These are phyloP conservation scores for Hylomyscus alleni DNA, from an alignment of 2,797 vertebrate genomes.

Conservation along the genomic window DNA sequence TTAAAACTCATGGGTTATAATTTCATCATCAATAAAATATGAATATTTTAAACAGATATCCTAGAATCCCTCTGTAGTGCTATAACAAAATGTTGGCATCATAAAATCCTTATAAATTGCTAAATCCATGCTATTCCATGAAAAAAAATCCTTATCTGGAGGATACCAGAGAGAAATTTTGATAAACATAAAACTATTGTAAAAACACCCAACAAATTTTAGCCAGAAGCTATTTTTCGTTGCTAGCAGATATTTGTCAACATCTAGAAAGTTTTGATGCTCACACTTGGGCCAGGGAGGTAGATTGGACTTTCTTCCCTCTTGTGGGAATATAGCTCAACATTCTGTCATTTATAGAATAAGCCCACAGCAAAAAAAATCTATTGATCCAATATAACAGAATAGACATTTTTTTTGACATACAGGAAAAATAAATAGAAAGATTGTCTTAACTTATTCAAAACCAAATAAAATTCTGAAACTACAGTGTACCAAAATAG, in stretches of 20 bases:
- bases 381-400: not conserved
- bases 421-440: not conserved
- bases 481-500: not conserved
- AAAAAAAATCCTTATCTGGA: not conserved
- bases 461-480: constrained; percentile 40
- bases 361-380: not conserved
- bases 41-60: not conserved
- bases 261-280: not conserved
- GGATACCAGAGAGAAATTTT: not conserved
- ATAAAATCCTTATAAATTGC: not conserved
- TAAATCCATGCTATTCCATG: not conserved
- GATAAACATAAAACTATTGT: not conserved
- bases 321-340: not conserved
- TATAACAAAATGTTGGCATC: not conserved
- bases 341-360: not conserved
- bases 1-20: not conserved
- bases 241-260: not conserved
- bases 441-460: not conserved
- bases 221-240: not conserved
- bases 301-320: not conserved
- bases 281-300: not conserved
- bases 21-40: constrained; percentile 1
- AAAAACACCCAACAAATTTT: not conserved
- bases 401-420: not conserved
- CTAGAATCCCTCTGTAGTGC: not conserved